Percentiles rank a stretch among this genome's conserved stretches.
phyloP scores from a whole-genome alignment of 2,113 vertebrate genomes.

The Callionymus lyra region DNA sequence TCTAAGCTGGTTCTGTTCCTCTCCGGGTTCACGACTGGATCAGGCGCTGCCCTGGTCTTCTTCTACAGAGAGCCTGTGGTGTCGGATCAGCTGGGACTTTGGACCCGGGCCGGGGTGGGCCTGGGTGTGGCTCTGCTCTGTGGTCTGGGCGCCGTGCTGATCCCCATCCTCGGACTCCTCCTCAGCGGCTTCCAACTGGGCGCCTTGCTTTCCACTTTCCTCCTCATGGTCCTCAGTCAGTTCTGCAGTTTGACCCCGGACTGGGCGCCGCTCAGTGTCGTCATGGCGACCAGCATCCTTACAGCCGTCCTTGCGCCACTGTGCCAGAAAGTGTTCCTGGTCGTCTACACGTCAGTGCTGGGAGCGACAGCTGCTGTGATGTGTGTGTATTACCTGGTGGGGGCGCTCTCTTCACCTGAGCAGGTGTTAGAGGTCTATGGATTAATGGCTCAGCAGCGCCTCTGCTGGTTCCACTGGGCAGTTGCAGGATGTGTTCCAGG shows the following conservation, averaged over 20 bases:
- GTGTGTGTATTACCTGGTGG: slow-evolving; percentile 73
- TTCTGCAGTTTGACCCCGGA: slow-evolving; percentile 63
- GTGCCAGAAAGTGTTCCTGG: slow-evolving; percentile 75
- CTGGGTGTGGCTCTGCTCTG: slow-evolving; percentile 77
- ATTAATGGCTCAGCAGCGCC: slow-evolving; percentile 39
- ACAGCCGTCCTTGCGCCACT: slow-evolving; percentile 69
- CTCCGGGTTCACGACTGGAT: slow-evolving; percentile 75
- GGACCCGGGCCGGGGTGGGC: slow-evolving; percentile 73
- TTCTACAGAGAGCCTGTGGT: slow-evolving; percentile 71
- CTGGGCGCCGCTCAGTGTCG: slow-evolving; percentile 67
- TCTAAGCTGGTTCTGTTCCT: slow-evolving; percentile 84
- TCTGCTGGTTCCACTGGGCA: slow-evolving; percentile 83
- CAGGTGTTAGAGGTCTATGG: slow-evolving; percentile 64
- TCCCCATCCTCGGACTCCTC: slow-evolving; percentile 76
- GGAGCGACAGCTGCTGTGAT: slow-evolving; percentile 68
- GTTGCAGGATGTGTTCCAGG: slow-evolving; percentile 68
- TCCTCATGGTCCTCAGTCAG: slow-evolving; percentile 65
- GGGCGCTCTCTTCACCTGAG: slow-evolving; percentile 61
- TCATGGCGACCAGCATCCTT: slow-evolving; percentile 64
- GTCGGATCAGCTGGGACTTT: slow-evolving; percentile 66
- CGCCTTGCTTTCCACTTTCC: slow-evolving; percentile 62
- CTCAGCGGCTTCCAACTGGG: slow-evolving; percentile 79
- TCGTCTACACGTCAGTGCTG: slow-evolving; percentile 70
- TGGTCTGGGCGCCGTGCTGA: slow-evolving; percentile 74
- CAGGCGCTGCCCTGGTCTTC: slow-evolving; percentile 68